phyloP scores from a whole-genome alignment of 2,113 vertebrate genomes.

The Edolisoma coerulescens region DNA sequence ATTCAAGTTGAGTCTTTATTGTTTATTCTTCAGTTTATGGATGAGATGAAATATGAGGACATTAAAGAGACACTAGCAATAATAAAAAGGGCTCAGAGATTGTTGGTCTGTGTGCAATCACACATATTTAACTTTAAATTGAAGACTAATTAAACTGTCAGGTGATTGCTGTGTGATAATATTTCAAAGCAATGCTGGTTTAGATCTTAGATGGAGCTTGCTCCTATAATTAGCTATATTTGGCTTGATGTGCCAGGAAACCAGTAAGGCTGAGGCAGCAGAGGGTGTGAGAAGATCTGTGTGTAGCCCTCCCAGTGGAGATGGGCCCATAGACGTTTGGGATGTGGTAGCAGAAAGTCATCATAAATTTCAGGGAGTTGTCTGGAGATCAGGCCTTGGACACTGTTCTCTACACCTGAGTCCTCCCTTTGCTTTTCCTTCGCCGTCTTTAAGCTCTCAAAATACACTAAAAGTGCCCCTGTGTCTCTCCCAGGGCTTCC shows the following conservation, averaged over 20 bases:
- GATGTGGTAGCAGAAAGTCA: neutral
- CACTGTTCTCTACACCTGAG: accelerated
- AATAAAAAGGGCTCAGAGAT: neutral
- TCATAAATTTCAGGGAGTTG: accelerated
- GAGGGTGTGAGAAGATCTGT: neutral
- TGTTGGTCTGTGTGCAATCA: neutral
- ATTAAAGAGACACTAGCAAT: neutral
- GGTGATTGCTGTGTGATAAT: neutral
- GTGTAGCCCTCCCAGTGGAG: neutral
- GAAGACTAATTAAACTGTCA: neutral
- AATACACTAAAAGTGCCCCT: neutral
- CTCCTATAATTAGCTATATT: neutral
- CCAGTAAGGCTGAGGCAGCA: neutral
- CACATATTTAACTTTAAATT: neutral
- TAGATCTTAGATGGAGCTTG: neutral
- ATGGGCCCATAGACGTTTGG: accelerated
- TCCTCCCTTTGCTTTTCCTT: neutral
- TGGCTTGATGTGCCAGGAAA: neutral
- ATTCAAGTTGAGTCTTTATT: neutral
- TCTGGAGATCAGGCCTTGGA: neutral
- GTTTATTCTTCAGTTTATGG: neutral
- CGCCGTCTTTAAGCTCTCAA: neutral
- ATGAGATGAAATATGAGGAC: neutral
- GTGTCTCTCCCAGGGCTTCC: conserved; percentile 83
- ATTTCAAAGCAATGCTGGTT: neutral